Evolutionary conservation across 1,140 invertebrate species (phyloP), one percentile per base, ranked within the genome.

Genomic region (Apis cerana): DNA sequence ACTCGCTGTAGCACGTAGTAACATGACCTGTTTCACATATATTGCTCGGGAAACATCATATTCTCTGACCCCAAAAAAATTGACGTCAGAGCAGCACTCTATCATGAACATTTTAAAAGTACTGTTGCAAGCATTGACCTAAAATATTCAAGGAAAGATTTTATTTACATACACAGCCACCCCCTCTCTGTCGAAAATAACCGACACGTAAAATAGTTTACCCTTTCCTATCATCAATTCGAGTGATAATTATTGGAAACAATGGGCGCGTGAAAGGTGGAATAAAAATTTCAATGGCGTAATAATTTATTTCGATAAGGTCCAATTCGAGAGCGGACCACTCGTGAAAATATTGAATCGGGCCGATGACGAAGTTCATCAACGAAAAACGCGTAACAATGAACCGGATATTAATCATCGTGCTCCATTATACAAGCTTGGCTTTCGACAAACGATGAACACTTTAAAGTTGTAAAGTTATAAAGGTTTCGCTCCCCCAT

Each of bases 391-490:
- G 21, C 3, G 23, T 15, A 76, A 67, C 62, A 78, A 58, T 54
- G 54, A 67, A 50, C 2, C 21, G 27, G 21, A 23, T 64, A 67
- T 79, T 79, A 61, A 61, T 79, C 68, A 71, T 59, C 2, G 3
- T 3, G 56, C 17, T 71, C 19, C 19, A 43, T 67, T 67, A 67
- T 67, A 43, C 64, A 43, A 43, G 10, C 33, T 43, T 11, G 64
- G 19, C 43, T 43, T 43, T 43, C 21, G 33, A 67, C 64, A 67
- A 67, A 79, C 54, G n/a, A 65, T 43, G 77, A 71, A 61, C 17
- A 61, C n/a, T 71, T 27, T 33, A 23, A 33, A 52, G 67, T 21
- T 15, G 50, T 58, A 69, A 50, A 61, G 67, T 71, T 61, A 61
- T 23, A 71, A 43, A 23, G 67, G 43, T 50, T 79, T 79, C 13